Conservation (phyloP, 2,888 invertebrate genomes). For the Furcula furcula region DNA sequence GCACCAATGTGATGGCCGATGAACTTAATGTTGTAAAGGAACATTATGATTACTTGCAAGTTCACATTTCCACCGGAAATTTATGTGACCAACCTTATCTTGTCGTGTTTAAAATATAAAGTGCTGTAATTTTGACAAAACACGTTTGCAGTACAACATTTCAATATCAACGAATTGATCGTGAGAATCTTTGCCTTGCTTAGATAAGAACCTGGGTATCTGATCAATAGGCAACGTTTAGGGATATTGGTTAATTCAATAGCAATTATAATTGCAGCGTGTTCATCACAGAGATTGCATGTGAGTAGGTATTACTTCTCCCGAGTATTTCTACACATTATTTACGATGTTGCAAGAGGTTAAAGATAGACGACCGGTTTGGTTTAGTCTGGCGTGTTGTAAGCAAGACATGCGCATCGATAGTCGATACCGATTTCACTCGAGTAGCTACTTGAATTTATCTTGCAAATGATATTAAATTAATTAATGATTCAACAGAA, state of each 20-base stretch:
- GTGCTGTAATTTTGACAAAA: slow-evolving; percentile 7
- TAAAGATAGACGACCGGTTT: slow-evolving; percentile 47
- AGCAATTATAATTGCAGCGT: slow-evolving; percentile 9
- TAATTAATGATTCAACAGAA: too few relatives aligned
- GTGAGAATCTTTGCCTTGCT: slow-evolving; percentile 47
- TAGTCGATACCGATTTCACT: slow-evolving; percentile 37
- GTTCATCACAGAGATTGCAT: slow-evolving; percentile 10
- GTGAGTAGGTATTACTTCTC: slow-evolving; percentile 16
- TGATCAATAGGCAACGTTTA: slow-evolving; percentile 9
- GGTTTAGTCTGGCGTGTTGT: slow-evolving; percentile 20
- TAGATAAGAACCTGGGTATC: slow-evolving; percentile 33
- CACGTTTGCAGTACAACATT: slow-evolving; percentile 18
- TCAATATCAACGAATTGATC: slow-evolving; percentile 33
- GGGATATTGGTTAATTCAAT: slow-evolving; percentile 10
- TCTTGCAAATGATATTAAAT: neutral
- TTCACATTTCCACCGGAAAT: slow-evolving; percentile 15
- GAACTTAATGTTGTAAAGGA: slow-evolving; percentile 11
- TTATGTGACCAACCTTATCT: slow-evolving; percentile 9
- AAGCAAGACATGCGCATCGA: slow-evolving; percentile 27
- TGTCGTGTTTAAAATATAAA: slow-evolving; percentile 23
- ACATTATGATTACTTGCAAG: slow-evolving; percentile 15
- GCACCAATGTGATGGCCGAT: slow-evolving; percentile 22
- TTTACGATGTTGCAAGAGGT: slow-evolving; percentile 44
- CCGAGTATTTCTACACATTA: slow-evolving; percentile 23
- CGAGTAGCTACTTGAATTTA: neutral